phyloP scores from a whole-genome alignment of 2,113 vertebrate genomes.

The Pantherophis guttatus region DNA sequence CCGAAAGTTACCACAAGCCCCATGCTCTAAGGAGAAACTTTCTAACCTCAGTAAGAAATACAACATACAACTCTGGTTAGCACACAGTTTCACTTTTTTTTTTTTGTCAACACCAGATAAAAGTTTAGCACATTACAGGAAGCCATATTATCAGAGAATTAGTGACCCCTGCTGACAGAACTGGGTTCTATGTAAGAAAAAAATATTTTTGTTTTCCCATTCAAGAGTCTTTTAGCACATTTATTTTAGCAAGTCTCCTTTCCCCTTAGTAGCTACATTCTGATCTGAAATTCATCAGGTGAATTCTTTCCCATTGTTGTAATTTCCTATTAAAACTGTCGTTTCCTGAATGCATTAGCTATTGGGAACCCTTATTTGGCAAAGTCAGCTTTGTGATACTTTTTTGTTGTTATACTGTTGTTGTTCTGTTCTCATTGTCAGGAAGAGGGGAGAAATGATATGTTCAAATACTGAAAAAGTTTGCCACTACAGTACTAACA shows the following conservation, averaged over 20 bases:
- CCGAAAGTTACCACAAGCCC: neutral
- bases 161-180: slow-evolving; percentile 16
- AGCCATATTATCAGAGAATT: neutral
- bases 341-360: neutral
- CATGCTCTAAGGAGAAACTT: neutral
- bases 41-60: neutral
- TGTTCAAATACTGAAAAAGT: neutral
- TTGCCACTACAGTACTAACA: neutral
- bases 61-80: neutral
- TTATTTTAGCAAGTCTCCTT: neutral
- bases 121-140: neutral
- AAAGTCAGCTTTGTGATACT: neutral
- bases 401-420: neutral
- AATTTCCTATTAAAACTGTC: neutral
- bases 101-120: neutral
- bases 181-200: neutral
- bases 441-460: neutral
- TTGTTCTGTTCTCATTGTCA: neutral
- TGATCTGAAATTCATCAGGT: neutral
- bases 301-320: neutral
- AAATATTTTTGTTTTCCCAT: neutral
- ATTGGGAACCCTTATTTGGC: neutral
- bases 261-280: neutral
- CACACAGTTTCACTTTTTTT: neutral
- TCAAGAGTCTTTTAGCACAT: neutral